Percentiles rank a stretch among this genome's conserved stretches.
These are phyloP conservation scores for Ptychochromis oligacanthus DNA, from an alignment of 2,113 vertebrate species.

Conservation along the genomic window DNA sequence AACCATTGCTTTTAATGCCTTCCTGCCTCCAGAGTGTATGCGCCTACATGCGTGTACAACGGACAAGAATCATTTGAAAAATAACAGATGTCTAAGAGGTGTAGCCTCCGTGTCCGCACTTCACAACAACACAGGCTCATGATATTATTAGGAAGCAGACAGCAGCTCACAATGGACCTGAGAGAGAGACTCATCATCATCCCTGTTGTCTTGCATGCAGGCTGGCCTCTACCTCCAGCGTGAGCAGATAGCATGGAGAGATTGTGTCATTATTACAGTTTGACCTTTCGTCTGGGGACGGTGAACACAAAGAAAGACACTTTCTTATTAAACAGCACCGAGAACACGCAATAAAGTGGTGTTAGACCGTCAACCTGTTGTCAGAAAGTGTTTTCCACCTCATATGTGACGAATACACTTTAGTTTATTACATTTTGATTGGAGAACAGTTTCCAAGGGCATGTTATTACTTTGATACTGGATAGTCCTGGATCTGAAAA, in stretches of 20 bases:
- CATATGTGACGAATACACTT: not conserved
- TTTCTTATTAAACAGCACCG: not conserved
- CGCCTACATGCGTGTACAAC: not conserved
- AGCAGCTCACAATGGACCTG: not conserved
- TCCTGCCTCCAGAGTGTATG: not conserved
- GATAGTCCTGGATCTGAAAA: not conserved
- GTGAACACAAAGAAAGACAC: not conserved
- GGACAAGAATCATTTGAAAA: not conserved
- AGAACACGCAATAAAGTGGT: not conserved
- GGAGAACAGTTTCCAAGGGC: not conserved
- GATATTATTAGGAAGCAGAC: conserved; percentile 3
- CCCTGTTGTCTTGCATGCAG: not conserved
- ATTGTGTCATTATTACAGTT: conserved; percentile 24
- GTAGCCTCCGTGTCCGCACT: not conserved
- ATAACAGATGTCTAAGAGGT: not conserved
- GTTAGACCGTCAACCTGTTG: not conserved
- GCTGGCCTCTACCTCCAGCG: not conserved
- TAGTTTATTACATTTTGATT: not conserved
- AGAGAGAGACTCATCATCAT: not conserved
- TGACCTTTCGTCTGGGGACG: conserved; percentile 13
- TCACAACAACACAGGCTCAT: conserved; percentile 3
- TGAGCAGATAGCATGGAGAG: not conserved
- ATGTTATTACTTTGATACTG: not conserved
- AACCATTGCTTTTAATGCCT: not conserved
- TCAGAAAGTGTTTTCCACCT: not conserved